Evolutionary conservation across 1,140 invertebrate species (phyloP).

Genomic region (Drosophila dunni): DNA sequence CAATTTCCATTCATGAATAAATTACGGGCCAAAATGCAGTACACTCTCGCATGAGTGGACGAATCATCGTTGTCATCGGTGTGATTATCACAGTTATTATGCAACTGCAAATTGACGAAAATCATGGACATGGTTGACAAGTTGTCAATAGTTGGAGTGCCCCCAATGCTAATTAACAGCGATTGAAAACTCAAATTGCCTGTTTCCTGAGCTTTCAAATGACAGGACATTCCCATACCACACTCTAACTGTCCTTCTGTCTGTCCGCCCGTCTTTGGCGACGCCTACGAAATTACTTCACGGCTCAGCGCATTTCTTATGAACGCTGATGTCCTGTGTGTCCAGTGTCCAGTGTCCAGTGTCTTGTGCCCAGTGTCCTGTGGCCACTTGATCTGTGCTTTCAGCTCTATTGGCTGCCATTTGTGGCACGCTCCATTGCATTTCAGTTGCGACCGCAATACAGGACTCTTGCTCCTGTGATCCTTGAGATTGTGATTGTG

Average conservation of each 20-base stretch:
- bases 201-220: slow-evolving; percentile 7
- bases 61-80: slow-evolving; percentile 46
- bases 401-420: slow-evolving; percentile 76
- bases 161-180: slow-evolving; percentile 70
- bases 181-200: slow-evolving; percentile 80
- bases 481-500: slow-evolving; percentile 54
- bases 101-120: slow-evolving; percentile 39
- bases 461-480: slow-evolving; percentile 14
- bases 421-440: slow-evolving; percentile 66
- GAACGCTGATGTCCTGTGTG: slow-evolving; percentile 33
- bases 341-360: slow-evolving; percentile 3
- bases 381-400: slow-evolving; percentile 77
- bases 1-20: slow-evolving; percentile 32
- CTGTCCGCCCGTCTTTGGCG: slow-evolving; percentile 32
- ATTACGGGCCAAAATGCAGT: slow-evolving; percentile 17
- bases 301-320: slow-evolving; percentile 63
- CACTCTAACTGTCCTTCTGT: background rate
- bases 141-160: slow-evolving; percentile 56
- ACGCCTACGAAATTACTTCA: slow-evolving; percentile 64
- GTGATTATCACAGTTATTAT: slow-evolving; percentile 67
- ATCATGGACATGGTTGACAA: slow-evolving; percentile 51
- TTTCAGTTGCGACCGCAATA: slow-evolving; percentile 59
- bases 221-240: background rate
- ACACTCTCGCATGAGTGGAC: slow-evolving; percentile 8
- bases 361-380: slow-evolving; percentile 7